Conservation (phyloP, 2,113 vertebrate species). For the rat (Rattus norvegicus) region DNA sequence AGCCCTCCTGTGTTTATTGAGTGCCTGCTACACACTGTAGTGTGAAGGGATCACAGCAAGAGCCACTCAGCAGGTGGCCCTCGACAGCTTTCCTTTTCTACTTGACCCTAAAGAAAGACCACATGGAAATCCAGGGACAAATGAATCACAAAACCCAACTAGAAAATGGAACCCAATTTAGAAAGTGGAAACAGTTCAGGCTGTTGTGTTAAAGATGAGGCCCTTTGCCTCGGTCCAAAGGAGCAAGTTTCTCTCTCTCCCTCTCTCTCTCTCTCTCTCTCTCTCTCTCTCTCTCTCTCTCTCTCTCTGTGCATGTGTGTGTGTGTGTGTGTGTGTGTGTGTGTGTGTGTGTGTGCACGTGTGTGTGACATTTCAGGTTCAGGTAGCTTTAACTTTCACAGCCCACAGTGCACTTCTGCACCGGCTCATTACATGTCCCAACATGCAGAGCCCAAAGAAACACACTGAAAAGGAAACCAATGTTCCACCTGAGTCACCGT, state of each 20-base stretch:
- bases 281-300: no score
- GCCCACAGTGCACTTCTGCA: constrained; percentile 22
- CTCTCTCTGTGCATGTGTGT: no score
- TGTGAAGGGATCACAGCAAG: not conserved
- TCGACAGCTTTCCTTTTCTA: not conserved
- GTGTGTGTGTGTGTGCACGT: no score
- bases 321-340: no score
- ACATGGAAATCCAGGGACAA: not conserved
- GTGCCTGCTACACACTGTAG: not conserved
- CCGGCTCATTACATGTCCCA: constrained; percentile 58
- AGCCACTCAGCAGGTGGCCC: not conserved
- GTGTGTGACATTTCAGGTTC: not conserved
- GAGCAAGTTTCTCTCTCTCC: not conserved
- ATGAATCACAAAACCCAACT: not conserved
- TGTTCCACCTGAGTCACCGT: constrained; percentile 18
- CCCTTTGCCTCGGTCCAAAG: not conserved
- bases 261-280: no score
- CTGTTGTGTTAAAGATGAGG: not conserved
- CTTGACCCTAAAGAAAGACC: not conserved
- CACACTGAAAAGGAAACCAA: constrained; percentile 76
- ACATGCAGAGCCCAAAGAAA: constrained; percentile 69
- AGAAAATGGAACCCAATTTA: not conserved
- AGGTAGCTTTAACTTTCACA: constrained; percentile 50
- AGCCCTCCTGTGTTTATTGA: not conserved
- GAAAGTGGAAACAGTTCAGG: not conserved